Conservation (phyloP, 1,140 invertebrate genomes). For the Bombus sibiricus region DNA sequence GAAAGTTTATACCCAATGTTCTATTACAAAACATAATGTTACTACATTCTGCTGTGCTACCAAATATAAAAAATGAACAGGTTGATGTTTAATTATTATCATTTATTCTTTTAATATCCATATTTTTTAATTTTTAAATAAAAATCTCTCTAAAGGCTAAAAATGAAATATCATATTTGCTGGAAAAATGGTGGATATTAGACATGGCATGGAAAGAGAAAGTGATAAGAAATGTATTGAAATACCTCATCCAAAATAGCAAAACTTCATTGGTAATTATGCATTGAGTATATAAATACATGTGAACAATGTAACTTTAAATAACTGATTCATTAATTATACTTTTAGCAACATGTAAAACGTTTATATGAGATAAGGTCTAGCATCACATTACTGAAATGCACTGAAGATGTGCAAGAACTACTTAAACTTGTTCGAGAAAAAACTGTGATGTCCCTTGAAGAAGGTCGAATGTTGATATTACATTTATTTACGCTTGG, state of each 20-base stretch:
- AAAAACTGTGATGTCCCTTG: conserved; percentile 50
- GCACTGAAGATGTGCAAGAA: conserved; percentile 50
- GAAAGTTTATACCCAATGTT: conserved; percentile 41
- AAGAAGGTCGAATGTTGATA: conserved; percentile 61
- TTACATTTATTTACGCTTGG: conserved; percentile 58
- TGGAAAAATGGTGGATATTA: conserved; percentile 66
- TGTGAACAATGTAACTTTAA: neutral
- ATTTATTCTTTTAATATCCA: neutral
- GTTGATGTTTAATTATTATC: conserved; percentile 17
- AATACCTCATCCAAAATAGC: conserved; percentile 54
- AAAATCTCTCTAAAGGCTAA: conserved; percentile 49
- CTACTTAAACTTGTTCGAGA: conserved; percentile 55
- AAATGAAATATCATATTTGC: conserved; percentile 55
- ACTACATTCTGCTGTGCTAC: conserved; percentile 44
- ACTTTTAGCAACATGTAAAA: conserved; percentile 62
- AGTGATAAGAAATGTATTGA: conserved; percentile 58
- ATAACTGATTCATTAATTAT: neutral
- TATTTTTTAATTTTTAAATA: neutral
- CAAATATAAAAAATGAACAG: conserved; percentile 31
- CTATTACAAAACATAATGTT: conserved; percentile 47
- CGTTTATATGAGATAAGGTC: conserved; percentile 58
- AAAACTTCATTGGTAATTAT: conserved; percentile 62
- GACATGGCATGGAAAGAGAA: conserved; percentile 51
- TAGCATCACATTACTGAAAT: conserved; percentile 55
- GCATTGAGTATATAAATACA: neutral